A percentile compares a stretch with the other conserved stretches of the same genome.
phyloP scores from a whole-genome alignment of 2,888 invertebrate genomes.

The Chymomyza fuscimana region DNA sequence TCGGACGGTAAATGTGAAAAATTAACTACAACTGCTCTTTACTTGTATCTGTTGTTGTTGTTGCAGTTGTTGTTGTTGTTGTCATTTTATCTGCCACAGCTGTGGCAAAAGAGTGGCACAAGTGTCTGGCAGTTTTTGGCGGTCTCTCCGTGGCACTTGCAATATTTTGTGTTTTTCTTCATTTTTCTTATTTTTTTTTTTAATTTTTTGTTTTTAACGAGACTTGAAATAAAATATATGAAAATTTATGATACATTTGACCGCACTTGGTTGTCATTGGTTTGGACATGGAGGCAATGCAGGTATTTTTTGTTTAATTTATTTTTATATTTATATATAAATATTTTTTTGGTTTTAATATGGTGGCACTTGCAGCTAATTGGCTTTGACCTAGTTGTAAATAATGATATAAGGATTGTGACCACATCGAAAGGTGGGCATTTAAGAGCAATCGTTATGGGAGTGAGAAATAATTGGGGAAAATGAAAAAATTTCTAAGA shows the following conservation, averaged over 20 bases:
- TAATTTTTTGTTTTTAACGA: conserved; percentile 43
- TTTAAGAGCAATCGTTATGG: no score
- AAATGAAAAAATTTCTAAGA: no score
- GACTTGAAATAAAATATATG: conserved; percentile 65
- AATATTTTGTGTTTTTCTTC: conserved; percentile 38
- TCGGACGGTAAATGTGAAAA: conserved; percentile 65
- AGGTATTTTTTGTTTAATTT: neutral
- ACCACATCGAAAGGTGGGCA: neutral
- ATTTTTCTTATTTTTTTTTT: conserved; percentile 5
- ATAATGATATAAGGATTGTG: neutral
- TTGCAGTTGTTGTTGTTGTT: conserved; percentile 41
- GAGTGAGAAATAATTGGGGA: no score
- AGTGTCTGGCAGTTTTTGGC: conserved; percentile 56
- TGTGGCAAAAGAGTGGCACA: conserved; percentile 22
- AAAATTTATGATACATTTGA: conserved; percentile 74
- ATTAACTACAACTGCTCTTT: conserved; percentile 68
- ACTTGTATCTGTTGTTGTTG: conserved; percentile 23
- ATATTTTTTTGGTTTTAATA: neutral
- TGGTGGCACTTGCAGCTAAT: conserved; percentile 45
- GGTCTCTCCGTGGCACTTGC: conserved; percentile 44
- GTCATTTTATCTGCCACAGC: conserved; percentile 59
- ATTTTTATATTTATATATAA: neutral
- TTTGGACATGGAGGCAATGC: conserved; percentile 8
- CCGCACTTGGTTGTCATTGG: conserved; percentile 67
- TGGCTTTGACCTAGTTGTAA: conserved; percentile 50